Base-by-base conservation (phyloP, 2,888 invertebrate genomes). In the Globia sparganii region DNA sequence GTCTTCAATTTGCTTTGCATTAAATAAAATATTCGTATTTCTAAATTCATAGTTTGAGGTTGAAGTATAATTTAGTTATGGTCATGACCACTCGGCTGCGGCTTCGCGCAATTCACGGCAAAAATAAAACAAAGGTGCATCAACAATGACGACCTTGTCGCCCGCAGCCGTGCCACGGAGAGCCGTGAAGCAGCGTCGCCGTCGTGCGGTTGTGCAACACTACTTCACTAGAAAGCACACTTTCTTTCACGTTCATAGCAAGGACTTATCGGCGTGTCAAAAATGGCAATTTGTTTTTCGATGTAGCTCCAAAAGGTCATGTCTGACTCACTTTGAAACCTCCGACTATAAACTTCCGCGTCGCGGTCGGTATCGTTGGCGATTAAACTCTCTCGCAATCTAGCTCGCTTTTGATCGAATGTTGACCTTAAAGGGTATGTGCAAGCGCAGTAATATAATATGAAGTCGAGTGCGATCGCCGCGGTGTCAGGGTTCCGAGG, bases 211-310 rank as follows among this genome's bases (percentile, higher is more conserved):
- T 88, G 89, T 86, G 89, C 86, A 88, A 87, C 74, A 72, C 88
- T 85, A 92, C 83, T 82, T 85, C 74, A 75, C 85, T 93, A 93
- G 94, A 94, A 95, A 95, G 94, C 90, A 80, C 81, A 91, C 93
- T 94, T 95, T 95, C 94, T 92, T 94, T 84, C 87, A 83, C 84
- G 85, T 79, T 77, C 83, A 67, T 79, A 84, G 79, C 79, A 83
- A 90, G 88, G 88, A 90, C 88, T 85, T 86, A 40, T 61, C 15
- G 56, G 58, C 49, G 67, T 61, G 72, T 76, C 61, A 61, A 82
- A 78, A 84, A 78, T 66, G 70, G 43, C 69, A 74, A 69, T 65
- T 43, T 53, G 34, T 53, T 70, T 58, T 71, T 56, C 59, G 53
- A 61, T 31, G 28, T 31, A 40, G 31, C 43, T 37, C 15, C 34